These are phyloP conservation scores for Myrmecophaga tridactyla DNA, from an alignment of 2,113 vertebrate genomes.

Conservation along the genomic window DNA sequence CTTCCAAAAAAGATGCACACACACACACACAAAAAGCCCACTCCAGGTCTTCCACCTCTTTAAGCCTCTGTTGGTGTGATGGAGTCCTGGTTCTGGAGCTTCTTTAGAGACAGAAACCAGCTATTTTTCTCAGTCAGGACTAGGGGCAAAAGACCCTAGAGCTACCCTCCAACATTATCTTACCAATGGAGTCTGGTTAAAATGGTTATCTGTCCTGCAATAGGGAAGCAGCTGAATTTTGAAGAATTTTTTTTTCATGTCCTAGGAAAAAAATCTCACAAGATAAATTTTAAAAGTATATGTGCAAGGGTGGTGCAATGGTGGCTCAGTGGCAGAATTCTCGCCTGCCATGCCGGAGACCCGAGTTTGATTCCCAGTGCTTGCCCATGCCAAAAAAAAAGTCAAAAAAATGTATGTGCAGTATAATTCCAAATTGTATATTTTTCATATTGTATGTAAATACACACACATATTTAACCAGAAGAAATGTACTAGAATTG, in stretches of 20 bases:
- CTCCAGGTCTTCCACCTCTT: not conserved
- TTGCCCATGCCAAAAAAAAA: too few species aligned
- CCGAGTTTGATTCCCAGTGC: too few species aligned
- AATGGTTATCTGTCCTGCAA: not conserved
- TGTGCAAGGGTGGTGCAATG: too few species aligned
- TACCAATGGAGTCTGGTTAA: not conserved
- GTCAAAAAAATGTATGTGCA: too few species aligned
- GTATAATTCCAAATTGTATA: not conserved
- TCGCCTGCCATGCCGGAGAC: too few species aligned
- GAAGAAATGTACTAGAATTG: not conserved
- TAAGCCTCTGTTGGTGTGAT: not conserved
- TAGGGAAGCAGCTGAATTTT: not conserved
- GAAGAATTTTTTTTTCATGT: not conserved
- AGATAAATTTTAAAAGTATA: not conserved
- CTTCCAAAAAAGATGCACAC: not conserved
- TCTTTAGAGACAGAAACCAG: not conserved
- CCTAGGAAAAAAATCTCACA: not conserved
- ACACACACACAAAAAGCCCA: not conserved
- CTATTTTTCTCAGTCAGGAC: not conserved
- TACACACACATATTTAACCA: not conserved
- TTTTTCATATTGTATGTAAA: not conserved
- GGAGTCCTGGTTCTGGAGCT: not conserved
- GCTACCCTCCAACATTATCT: not conserved
- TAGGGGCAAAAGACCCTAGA: not conserved
- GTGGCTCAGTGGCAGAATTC: too few species aligned